phyloP scores from a whole-genome alignment of 2,113 vertebrate species.

The Pollachius pollachius region DNA sequence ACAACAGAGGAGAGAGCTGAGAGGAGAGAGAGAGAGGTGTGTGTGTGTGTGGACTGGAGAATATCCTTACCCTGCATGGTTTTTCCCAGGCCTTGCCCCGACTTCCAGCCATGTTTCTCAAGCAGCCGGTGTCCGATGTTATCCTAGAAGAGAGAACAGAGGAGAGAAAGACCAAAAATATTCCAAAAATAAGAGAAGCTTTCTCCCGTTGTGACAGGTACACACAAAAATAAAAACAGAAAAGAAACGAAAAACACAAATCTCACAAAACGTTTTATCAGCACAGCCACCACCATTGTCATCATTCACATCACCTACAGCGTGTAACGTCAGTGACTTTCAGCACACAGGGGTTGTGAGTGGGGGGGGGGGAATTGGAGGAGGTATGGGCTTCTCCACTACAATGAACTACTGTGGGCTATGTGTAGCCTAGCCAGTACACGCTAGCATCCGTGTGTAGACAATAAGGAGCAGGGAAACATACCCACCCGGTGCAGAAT shows the following conservation, averaged over 20 bases:
- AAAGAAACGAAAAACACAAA: constrained; percentile 44
- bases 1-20: constrained; percentile 20
- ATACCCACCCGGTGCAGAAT: constrained; percentile 34
- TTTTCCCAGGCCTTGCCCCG: constrained; percentile 98
- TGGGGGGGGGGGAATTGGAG: constrained; percentile 37
- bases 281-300: constrained; percentile 63
- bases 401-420: constrained; percentile 37
- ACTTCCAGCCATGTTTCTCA: constrained; percentile 99
- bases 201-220: constrained; percentile 73
- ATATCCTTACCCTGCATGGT: constrained; percentile 94
- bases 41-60: constrained; percentile 18
- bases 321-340: constrained; percentile 70
- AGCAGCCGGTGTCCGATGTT: constrained; percentile 99
- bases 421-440: constrained; percentile 37
- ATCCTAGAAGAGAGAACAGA: constrained; percentile 96
- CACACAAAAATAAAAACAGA: constrained; percentile 57
- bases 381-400: constrained; percentile 35
- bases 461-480: too few species aligned
- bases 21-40: constrained; percentile 27
- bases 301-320: constrained; percentile 68
- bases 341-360: constrained; percentile 52
- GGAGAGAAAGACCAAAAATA: constrained; percentile 99
- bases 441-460: too few species aligned
- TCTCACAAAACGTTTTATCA: constrained; percentile 62
- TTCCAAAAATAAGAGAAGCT: constrained; percentile 99